Percentiles rank a stretch among this genome's conserved stretches.
phyloP scores from a whole-genome alignment of 1,140 invertebrate species.

The Planococcus citri region DNA sequence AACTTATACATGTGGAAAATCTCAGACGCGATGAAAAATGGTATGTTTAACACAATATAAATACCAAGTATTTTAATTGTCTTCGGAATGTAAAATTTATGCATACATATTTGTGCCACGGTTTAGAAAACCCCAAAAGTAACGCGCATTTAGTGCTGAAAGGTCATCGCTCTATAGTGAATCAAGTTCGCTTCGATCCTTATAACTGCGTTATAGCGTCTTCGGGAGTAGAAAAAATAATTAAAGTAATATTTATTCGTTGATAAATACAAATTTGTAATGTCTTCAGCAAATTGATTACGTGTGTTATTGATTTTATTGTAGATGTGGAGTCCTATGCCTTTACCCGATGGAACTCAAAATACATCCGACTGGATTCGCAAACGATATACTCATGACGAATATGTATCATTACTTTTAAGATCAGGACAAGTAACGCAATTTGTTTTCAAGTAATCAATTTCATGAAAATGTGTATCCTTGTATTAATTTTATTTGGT shows the following conservation, averaged over 20 bases:
- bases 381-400: conserved; percentile 69
- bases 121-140: conserved; percentile 46
- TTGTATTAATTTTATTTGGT: not conserved
- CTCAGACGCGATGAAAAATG: conserved; percentile 37
- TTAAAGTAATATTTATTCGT: too few species aligned
- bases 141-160: conserved; percentile 67
- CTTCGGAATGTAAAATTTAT: not conserved
- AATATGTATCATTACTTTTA: conserved; percentile 71
- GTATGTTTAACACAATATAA: not conserved
- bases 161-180: conserved; percentile 89
- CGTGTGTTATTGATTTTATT: not conserved
- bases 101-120: not conserved
- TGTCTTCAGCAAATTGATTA: not conserved
- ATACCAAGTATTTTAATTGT: not conserved
- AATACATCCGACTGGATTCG: conserved; percentile 36
- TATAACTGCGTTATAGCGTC: conserved; percentile 75
- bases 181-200: conserved; percentile 85
- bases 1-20: conserved; percentile 90
- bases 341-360: not conserved
- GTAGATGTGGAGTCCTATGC: not conserved
- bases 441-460: not conserved
- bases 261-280: too few species aligned
- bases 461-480: too few species aligned
- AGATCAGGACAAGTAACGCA: conserved; percentile 49
- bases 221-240: conserved; percentile 89